These are phyloP conservation scores for Grammomys surdaster DNA, from an alignment of 2,113 vertebrate genomes.

Conservation along the genomic window DNA sequence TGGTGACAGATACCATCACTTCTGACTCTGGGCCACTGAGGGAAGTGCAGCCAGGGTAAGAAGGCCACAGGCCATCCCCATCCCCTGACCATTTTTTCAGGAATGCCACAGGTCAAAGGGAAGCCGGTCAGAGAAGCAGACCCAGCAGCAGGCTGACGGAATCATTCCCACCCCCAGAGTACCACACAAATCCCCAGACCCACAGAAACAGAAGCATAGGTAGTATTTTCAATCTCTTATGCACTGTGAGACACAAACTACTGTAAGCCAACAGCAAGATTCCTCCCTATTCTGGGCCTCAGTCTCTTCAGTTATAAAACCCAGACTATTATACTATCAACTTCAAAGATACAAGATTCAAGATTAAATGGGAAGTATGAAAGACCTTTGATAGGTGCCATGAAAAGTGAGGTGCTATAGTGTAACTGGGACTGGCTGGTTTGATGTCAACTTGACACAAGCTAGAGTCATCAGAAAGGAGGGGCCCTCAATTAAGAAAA, in stretches of 20 bases:
- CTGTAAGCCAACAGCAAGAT: not conserved
- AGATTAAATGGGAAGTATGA: not conserved
- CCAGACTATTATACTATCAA: too few relatives aligned
- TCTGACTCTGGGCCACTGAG: not conserved
- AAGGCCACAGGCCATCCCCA: not conserved
- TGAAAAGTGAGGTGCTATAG: not conserved
- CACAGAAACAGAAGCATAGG: accelerated
- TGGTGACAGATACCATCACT: not conserved
- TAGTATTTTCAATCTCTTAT: not conserved
- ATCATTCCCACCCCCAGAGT: accelerated
- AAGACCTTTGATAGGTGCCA: not conserved
- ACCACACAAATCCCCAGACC: not conserved
- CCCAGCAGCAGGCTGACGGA: not conserved
- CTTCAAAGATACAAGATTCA: not conserved
- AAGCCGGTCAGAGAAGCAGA: not conserved
- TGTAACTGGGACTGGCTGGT: not conserved
- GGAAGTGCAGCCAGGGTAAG: not conserved
- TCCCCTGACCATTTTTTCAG: too few relatives aligned
- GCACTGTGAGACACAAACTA: not conserved
- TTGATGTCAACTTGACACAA: not conserved
- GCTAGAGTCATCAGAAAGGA: not conserved
- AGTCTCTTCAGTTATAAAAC: not conserved
- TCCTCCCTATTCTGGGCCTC: not conserved
- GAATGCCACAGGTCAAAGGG: not conserved
- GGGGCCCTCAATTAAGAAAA: not conserved